Percentiles rank a stretch among this genome's conserved stretches.
phyloP scores from a whole-genome alignment of 1,140 invertebrate genomes.

The Trachymyrmex septentrionalis region DNA sequence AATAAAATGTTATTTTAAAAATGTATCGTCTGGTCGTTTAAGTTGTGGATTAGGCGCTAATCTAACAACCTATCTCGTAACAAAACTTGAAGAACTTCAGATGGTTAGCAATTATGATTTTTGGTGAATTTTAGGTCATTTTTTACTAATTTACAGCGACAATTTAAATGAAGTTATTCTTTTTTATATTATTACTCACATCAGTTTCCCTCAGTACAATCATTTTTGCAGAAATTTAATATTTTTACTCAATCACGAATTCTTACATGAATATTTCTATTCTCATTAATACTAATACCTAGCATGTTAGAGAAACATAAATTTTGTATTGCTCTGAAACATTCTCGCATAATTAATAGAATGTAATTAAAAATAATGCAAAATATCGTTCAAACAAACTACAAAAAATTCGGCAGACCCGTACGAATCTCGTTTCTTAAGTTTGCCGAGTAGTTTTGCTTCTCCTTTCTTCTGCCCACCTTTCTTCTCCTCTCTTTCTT shows the following conservation, averaged over 20 bases:
- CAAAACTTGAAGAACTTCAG: background rate
- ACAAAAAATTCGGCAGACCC: constrained; percentile 23
- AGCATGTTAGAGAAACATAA: background rate
- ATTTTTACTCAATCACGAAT: background rate
- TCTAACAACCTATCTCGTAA: background rate
- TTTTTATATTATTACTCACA: background rate
- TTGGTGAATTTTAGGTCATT: background rate
- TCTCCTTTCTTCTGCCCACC: constrained; percentile 21
- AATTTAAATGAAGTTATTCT: background rate
- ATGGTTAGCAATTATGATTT: background rate
- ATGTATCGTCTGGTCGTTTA: background rate
- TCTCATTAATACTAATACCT: background rate
- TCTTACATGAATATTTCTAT: background rate
- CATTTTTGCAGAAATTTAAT: background rate
- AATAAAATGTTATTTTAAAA: constrained; percentile 36
- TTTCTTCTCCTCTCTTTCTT: background rate
- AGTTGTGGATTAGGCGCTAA: background rate
- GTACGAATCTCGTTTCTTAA: constrained; percentile 54
- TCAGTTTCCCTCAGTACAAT: background rate
- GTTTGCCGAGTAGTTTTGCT: constrained; percentile 20
- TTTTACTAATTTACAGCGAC: background rate
- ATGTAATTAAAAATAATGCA: constrained; percentile 4
- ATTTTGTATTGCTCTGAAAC: background rate
- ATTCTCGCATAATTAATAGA: background rate
- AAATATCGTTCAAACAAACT: constrained; percentile 14